Evolutionary conservation across 1,140 invertebrate genomes (phyloP), one percentile per base, ranked within the genome.

Genomic region (Tetramorium parvispinum): DNA sequence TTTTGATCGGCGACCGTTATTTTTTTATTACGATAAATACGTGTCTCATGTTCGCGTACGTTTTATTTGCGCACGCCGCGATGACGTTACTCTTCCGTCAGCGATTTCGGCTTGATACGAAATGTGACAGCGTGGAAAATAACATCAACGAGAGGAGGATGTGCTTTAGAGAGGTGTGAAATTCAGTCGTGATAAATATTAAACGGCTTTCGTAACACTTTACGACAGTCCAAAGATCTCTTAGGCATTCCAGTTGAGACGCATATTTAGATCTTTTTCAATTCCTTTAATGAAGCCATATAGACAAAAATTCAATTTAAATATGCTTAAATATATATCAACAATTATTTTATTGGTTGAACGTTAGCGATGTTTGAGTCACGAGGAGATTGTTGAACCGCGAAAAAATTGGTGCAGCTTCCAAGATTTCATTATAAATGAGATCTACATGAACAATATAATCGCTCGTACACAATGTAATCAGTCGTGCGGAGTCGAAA

Each of bases 101-200:
- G 46, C 77, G 32, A 68, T 68, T 79, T 79, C 32, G 46, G n/a
- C 21, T 8, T 27, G 6, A 37, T 40, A n/a, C 77, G 61, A 79
- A 77, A 66, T 79, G 61, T 66, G n/a, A 79, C n/a, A 68, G 46
- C 63, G 32, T 21, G 10, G 46, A 79, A 37, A 79, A 78, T 11
- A 59, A 46, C n/a, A 27, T 63, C 16, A 21, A 43, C 3, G n/a
- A 59, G 37, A 37, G n/a, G 13, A 10, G 16, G 49, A 18, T 32
- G 16, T 55, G 1, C 3, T 57, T 40, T 40, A 53, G 27, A 51
- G 16, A 73, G 4, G 7, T 24, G 13, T 57, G 27, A 57, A 76
- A 76, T 76, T 43, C 13, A 40, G 8, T 76, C 10, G 1, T 37
- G 18, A 53, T 53, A 55, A 55, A 8, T 76, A 43, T 61, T 61